A percentile compares a stretch with the other conserved stretches of the same genome.
These are phyloP conservation scores for Orchestes rusci DNA, from an alignment of 2,888 invertebrate species.

Conservation along the genomic window DNA sequence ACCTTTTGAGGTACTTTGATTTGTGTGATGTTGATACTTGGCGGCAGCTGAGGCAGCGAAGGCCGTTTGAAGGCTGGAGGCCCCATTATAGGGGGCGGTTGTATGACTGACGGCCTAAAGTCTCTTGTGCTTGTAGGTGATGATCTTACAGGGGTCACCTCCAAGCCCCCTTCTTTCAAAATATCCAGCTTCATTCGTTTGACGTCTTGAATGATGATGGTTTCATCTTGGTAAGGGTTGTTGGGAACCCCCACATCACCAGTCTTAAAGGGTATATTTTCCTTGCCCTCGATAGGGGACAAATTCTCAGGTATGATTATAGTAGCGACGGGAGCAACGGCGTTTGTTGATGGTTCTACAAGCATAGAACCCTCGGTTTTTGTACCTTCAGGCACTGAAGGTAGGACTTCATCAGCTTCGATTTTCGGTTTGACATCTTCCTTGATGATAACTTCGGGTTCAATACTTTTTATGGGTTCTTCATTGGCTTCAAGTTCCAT, in stretches of 20 bases:
- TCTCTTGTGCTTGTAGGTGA: conserved; percentile 33
- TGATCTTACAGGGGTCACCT: conserved; percentile 54
- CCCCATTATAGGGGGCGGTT: conserved; percentile 34
- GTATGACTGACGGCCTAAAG: conserved; percentile 39
- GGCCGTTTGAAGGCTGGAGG: conserved; percentile 33
- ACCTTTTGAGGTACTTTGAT: conserved; percentile 25
- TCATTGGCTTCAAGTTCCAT: conserved; percentile 20
- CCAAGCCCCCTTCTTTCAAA: conserved; percentile 65
- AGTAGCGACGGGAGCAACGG: conserved; percentile 41
- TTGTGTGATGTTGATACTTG: conserved; percentile 26
- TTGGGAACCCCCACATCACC: conserved; percentile 41
- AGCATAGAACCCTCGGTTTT: conserved; percentile 20
- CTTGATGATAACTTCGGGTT: conserved; percentile 17
- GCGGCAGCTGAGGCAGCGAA: conserved; percentile 41
- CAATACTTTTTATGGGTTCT: conserved; percentile 12
- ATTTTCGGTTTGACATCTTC: conserved; percentile 17
- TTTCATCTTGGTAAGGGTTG: conserved; percentile 52
- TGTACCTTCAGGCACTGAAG: conserved; percentile 18
- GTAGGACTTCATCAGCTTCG: conserved; percentile 14
- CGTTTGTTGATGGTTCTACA: conserved; percentile 40
- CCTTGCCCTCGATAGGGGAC: conserved; percentile 48
- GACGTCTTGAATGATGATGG: conserved; percentile 37
- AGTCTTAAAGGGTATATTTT: conserved; percentile 46
- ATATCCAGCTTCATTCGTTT: conserved; percentile 68
- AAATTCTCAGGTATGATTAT: conserved; percentile 41